Conservation (phyloP, 2,888 invertebrate species). For the Trichopoda pennipes region DNA sequence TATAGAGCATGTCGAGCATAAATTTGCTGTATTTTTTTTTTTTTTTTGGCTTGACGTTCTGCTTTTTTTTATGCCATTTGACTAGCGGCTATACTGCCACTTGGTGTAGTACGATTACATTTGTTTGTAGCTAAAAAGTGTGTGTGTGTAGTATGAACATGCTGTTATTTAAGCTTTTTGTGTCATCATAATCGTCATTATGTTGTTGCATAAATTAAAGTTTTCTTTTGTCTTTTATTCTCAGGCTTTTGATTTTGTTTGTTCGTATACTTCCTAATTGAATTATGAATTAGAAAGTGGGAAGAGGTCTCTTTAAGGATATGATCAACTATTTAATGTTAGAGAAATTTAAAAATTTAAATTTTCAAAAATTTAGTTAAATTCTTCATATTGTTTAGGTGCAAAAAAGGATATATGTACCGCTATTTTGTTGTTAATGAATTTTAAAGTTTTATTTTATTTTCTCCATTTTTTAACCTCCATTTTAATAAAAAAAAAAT, state of each 20-base stretch:
- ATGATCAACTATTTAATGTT: not conserved
- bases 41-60: not conserved
- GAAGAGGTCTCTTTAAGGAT: conserved; percentile 3
- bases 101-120: not conserved
- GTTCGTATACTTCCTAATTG: conserved; percentile 6
- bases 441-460: too few species aligned
- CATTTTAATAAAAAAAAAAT: too few species aligned
- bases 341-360: not conserved
- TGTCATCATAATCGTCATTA: conserved; percentile 55
- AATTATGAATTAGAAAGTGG: conserved; percentile 1
- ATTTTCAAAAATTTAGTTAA: too few species aligned
- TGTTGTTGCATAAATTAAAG: conserved; percentile 53
- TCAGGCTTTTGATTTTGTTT: not conserved
- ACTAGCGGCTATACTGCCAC: conserved; percentile 19
- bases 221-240: conserved; percentile 18
- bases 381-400: too few species aligned
- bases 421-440: too few species aligned
- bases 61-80: conserved; percentile 12
- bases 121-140: not conserved
- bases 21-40: conserved; percentile 58
- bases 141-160: not conserved
- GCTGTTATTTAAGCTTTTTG: conserved; percentile 55
- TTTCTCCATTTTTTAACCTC: too few species aligned
- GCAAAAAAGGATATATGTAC: not conserved
- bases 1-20: conserved; percentile 64